Percentiles rank a stretch among this genome's conserved stretches.
phyloP scores from a whole-genome alignment of 2,888 invertebrate species.

The Parnassius orleans region DNA sequence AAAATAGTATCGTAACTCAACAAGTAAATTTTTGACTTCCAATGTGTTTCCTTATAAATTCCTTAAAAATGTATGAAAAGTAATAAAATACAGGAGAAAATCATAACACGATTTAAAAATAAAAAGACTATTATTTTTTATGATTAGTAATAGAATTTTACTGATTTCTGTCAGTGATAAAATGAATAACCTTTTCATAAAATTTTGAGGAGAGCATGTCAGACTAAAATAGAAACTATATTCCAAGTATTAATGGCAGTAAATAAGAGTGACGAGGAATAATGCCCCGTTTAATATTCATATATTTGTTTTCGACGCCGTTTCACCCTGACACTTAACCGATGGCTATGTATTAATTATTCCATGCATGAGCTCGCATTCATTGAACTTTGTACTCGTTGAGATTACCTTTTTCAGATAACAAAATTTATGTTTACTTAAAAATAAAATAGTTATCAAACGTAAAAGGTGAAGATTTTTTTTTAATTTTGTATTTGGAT shows the following conservation, averaged over 20 bases:
- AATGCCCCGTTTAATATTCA: constrained; percentile 67
- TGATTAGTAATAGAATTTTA: no score
- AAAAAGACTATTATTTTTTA: no score
- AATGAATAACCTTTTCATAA: no score
- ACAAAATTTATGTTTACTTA: constrained; percentile 28
- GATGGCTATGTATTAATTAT: constrained; percentile 67
- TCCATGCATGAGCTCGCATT: constrained; percentile 56
- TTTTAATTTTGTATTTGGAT: no score
- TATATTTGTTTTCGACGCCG: constrained; percentile 69
- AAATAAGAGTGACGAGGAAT: constrained; percentile 48
- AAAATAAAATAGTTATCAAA: neutral
- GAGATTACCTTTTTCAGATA: constrained; percentile 28
- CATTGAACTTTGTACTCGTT: constrained; percentile 45
- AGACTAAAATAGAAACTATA: constrained; percentile 27
- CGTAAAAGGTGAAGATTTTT: no score
- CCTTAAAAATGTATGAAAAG: no score
- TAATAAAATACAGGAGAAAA: no score
- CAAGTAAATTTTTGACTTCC: no score
- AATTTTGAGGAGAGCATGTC: neutral
- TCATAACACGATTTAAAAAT: no score
- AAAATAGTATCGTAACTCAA: no score
- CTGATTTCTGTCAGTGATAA: no score
- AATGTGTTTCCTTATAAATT: no score
- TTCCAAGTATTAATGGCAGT: constrained; percentile 38
- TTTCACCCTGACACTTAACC: constrained; percentile 60